Percentiles rank a stretch among this genome's conserved stretches.
Conservation (phyloP, 2,797 vertebrate species). For the Iguana delicatissima region DNA sequence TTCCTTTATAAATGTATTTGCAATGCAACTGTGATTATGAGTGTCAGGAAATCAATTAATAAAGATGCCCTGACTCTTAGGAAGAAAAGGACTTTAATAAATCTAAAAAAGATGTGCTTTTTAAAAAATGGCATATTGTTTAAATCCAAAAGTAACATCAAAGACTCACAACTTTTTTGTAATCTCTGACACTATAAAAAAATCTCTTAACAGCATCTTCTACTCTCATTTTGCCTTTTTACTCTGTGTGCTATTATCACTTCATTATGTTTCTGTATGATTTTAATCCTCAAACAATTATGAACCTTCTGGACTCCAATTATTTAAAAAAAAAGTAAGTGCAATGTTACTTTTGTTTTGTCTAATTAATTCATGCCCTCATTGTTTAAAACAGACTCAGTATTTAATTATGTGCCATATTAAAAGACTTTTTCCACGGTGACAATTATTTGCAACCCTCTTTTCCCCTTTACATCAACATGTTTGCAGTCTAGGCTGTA, state of each 20-base stretch:
- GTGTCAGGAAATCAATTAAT: constrained; percentile 77
- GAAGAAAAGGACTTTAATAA: constrained; percentile 61
- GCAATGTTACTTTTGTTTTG: constrained; percentile 65
- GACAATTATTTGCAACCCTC: constrained; percentile 1
- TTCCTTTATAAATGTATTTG: constrained; percentile 70
- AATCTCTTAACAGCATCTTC: constrained; percentile 62
- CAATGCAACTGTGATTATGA: constrained; percentile 68
- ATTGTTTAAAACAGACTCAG: constrained; percentile 55
- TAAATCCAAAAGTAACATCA: constrained; percentile 63
- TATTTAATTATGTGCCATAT: constrained; percentile 50
- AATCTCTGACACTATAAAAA: constrained; percentile 56
- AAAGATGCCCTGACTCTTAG: constrained; percentile 69
- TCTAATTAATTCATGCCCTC: constrained; percentile 56
- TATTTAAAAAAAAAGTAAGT: constrained; percentile 49
- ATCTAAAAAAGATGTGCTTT: constrained; percentile 65
- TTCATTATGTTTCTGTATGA: constrained; percentile 56
- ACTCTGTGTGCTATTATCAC: constrained; percentile 43
- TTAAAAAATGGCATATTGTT: constrained; percentile 54
- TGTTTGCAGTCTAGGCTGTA: constrained; percentile 48
- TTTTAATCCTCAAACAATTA: constrained; percentile 74
- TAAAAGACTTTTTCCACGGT: constrained; percentile 9
- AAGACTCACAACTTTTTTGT: constrained; percentile 41
- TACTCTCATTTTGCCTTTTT: constrained; percentile 43
- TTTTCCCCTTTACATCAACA: constrained; percentile 39
- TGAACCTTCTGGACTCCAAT: constrained; percentile 43